phyloP scores from a whole-genome alignment of 2,797 vertebrate species.

The Mastacembelus armatus region DNA sequence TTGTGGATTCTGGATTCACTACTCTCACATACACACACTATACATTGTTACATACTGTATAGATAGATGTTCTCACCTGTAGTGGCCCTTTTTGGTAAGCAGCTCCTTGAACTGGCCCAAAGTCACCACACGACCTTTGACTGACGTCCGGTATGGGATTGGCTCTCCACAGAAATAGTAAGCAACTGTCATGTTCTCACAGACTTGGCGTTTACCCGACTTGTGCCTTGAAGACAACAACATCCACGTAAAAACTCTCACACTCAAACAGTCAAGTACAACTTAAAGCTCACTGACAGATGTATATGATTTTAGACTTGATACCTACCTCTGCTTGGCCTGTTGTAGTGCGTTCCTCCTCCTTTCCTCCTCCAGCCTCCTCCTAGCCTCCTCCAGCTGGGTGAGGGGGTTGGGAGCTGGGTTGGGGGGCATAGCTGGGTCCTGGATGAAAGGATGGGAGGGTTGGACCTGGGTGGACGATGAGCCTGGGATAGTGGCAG shows the following conservation, averaged over 20 bases:
- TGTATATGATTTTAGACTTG: background rate
- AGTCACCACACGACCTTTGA: conserved; percentile 91
- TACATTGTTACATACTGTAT: background rate
- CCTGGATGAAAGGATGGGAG: conserved; percentile 96
- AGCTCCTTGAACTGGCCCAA: conserved; percentile 98
- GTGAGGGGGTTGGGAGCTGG: conserved; percentile 94
- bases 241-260: background rate
- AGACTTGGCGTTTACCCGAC: conserved; percentile 86
- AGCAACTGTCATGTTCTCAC: conserved; percentile 93
- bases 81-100: conserved; percentile 97
- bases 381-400: conserved; percentile 93
- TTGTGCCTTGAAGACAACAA: conserved; percentile 83
- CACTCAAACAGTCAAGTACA: background rate
- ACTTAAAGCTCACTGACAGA: background rate
- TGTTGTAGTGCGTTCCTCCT: conserved; percentile 87
- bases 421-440: conserved; percentile 96
- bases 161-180: conserved; percentile 97
- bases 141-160: conserved; percentile 94
- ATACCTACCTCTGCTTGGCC: conserved; percentile 88
- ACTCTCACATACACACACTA: no score
- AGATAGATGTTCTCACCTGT: conserved; percentile 85
- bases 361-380: conserved; percentile 93
- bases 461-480: conserved; percentile 86
- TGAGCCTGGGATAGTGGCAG: conserved; percentile 57
- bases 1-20: no score